These are phyloP conservation scores for Lymantria monacha DNA, from an alignment of 2,888 invertebrate genomes.

Conservation along the genomic window DNA sequence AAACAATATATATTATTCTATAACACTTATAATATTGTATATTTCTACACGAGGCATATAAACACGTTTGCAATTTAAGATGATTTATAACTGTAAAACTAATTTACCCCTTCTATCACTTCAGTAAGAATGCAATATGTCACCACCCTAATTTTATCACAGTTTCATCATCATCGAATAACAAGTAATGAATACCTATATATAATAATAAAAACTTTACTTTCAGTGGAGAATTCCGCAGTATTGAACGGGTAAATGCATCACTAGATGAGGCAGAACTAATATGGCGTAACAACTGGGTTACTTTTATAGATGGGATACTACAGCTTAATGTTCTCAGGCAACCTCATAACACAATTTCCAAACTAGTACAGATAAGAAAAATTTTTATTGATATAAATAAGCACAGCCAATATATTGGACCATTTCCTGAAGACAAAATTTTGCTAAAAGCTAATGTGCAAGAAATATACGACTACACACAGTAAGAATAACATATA, in stretches of 20 bases:
- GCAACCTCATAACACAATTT: constrained; percentile 80
- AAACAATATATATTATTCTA: no score
- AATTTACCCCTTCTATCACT: no score
- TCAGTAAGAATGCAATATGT: no score
- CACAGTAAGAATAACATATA: neutral
- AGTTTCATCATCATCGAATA: no score
- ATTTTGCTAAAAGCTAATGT: neutral
- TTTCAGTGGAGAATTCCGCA: constrained; percentile 43
- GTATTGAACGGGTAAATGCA: constrained; percentile 39
- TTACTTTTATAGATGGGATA: constrained; percentile 90
- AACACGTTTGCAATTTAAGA: no score
- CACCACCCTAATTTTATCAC: no score
- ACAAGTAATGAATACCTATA: no score
- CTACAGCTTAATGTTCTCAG: constrained; percentile 88
- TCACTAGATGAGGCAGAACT: constrained; percentile 54
- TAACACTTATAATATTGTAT: no score
- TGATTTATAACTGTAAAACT: no score
- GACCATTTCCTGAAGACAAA: neutral
- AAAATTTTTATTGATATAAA: constrained; percentile 41
- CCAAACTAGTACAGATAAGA: constrained; percentile 79
- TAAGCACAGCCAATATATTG: constrained; percentile 25
- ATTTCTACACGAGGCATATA: no score
- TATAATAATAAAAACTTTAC: neutral
- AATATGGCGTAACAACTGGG: constrained; percentile 89
- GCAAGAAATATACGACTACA: neutral